A percentile compares a stretch with the other conserved stretches of the same genome.
Conservation (phyloP, 2,888 invertebrate genomes). For the Lithosia quadra region DNA sequence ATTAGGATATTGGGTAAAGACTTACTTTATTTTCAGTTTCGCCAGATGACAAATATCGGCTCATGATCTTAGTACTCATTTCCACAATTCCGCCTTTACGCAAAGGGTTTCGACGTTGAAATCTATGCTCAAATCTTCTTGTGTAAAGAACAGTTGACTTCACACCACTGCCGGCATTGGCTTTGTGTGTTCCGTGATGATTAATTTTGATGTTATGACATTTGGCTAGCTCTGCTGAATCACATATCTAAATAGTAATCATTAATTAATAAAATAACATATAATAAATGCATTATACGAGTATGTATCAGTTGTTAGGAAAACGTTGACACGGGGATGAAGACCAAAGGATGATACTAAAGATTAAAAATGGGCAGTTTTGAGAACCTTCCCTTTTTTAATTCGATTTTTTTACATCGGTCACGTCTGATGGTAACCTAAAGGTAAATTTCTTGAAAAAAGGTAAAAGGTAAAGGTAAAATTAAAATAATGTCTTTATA, state of each 20-base stretch:
- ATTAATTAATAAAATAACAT: too few relatives aligned
- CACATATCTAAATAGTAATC: neutral
- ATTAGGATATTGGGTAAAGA: neutral
- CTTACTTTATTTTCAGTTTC: constrained; percentile 2
- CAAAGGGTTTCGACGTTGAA: neutral
- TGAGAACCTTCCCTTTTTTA: too few relatives aligned
- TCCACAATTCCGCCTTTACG: neutral
- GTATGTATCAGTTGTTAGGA: too few relatives aligned
- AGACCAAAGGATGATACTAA: too few relatives aligned
- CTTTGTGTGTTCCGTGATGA: neutral
- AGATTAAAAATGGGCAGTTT: too few relatives aligned
- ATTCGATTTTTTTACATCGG: too few relatives aligned
- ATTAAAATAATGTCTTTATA: neutral
- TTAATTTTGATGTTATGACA: neutral
- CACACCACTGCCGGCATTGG: too few relatives aligned
- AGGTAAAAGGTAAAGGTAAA: too few relatives aligned
- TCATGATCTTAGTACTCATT: neutral
- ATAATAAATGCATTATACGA: too few relatives aligned
- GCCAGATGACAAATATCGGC: constrained; percentile 5
- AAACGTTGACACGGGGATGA: too few relatives aligned
- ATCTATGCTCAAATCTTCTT: neutral
- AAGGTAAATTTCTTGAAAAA: too few relatives aligned
- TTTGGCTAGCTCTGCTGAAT: neutral
- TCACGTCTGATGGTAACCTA: too few relatives aligned
- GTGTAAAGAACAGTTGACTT: neutral